These are phyloP conservation scores for Cataglyphis cursor DNA, from an alignment of 2,888 invertebrate species.

Conservation along the genomic window DNA sequence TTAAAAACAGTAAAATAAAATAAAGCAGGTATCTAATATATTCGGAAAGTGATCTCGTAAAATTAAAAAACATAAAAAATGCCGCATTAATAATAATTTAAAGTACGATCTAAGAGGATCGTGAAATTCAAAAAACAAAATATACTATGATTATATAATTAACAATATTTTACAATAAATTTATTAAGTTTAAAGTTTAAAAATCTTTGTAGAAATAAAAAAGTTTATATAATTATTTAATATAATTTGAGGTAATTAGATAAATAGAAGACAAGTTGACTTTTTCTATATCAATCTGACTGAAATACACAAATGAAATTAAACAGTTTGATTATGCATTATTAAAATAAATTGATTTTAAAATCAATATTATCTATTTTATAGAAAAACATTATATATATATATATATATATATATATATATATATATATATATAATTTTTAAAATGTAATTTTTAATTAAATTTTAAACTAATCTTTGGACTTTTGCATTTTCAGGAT, in stretches of 20 bases:
- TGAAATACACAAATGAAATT: neutral
- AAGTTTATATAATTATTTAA: neutral
- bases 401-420: no score
- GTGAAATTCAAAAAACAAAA: neutral
- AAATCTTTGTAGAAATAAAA: neutral
- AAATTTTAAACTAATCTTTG: neutral
- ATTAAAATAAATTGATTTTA: neutral
- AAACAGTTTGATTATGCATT: neutral
- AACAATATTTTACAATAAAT: neutral
- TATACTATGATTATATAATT: neutral
- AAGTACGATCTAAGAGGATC: neutral
- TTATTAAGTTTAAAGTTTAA: neutral
- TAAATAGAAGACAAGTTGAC: neutral
- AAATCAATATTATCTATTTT: neutral
- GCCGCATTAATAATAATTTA: neutral
- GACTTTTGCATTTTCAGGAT: neutral
- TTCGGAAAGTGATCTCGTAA: neutral
- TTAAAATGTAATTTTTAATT: neutral
- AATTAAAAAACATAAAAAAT: neutral
- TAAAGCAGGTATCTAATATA: neutral
- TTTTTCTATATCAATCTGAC: neutral
- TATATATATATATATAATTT: neutral
- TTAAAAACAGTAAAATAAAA: conserved; percentile 77
- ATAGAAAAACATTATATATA: neutral
- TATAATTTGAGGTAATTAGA: neutral